phyloP scores from a whole-genome alignment of 2,888 invertebrate species.

The Eupithecia pulchellata region DNA sequence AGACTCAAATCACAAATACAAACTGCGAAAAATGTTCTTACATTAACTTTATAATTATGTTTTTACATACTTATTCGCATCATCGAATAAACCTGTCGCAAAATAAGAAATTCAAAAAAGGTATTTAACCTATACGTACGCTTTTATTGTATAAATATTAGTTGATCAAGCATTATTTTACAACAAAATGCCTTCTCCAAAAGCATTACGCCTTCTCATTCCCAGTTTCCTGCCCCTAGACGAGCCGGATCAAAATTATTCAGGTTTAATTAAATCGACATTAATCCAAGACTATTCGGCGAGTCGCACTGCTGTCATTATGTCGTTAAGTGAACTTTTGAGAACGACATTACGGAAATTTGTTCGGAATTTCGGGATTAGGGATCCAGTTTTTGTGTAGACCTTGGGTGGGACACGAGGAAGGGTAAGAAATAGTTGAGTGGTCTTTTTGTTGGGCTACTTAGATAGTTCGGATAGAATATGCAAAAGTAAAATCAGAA shows the following conservation, averaged over 20 bases:
- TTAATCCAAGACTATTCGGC: slow-evolving; percentile 77
- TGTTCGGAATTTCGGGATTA: slow-evolving; percentile 63
- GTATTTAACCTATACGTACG: neutral
- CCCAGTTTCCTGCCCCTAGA: slow-evolving; percentile 52
- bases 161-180: neutral
- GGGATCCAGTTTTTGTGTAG: slow-evolving; percentile 49
- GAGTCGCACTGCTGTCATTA: slow-evolving; percentile 77
- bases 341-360: slow-evolving; percentile 64
- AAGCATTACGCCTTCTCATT: slow-evolving; percentile 36
- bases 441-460: neutral
- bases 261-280: slow-evolving; percentile 84
- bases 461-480: neutral
- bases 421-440: slow-evolving; percentile 19
- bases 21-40: neutral
- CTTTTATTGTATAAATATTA: neutral
- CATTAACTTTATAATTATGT: too few relatives aligned
- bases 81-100: too few relatives aligned
- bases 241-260: slow-evolving; percentile 74
- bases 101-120: neutral
- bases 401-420: slow-evolving; percentile 27
- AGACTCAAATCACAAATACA: neutral
- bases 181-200: slow-evolving; percentile 44
- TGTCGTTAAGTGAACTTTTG: slow-evolving; percentile 75
- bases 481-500: neutral
- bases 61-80: too few relatives aligned